A percentile compares a stretch with the other conserved stretches of the same genome.
phyloP scores from a whole-genome alignment of 2,888 invertebrate genomes.

The Maniola hyperantus region DNA sequence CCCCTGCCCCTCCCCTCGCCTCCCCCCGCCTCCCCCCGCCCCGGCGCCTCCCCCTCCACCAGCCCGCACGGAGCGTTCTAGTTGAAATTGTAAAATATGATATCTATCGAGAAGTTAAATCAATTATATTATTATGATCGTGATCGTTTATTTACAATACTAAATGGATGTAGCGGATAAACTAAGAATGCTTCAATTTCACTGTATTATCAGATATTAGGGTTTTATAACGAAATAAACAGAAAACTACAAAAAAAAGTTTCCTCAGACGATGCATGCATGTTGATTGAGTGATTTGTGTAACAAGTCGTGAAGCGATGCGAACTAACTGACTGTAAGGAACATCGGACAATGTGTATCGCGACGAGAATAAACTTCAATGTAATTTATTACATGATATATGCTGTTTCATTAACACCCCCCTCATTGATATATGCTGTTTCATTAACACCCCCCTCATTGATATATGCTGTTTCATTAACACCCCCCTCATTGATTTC shows the following conservation, averaged over 20 bases:
- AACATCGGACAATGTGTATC: slow-evolving; percentile 78
- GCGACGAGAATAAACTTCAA: slow-evolving; percentile 81
- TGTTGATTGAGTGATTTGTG: slow-evolving; percentile 76
- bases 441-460: background rate
- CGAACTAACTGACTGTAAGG: slow-evolving; percentile 53
- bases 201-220: slow-evolving; percentile 76
- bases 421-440: background rate
- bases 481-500: background rate
- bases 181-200: slow-evolving; percentile 79
- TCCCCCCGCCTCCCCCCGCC: slow-evolving; percentile 35
- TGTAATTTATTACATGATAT: slow-evolving; percentile 76
- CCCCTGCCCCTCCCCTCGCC: slow-evolving; percentile 56
- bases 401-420: background rate
- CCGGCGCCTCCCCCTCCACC: slow-evolving; percentile 9
- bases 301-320: slow-evolving; percentile 72
- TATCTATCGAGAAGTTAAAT: slow-evolving; percentile 68
- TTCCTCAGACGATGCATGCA: slow-evolving; percentile 69
- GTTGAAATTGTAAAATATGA: slow-evolving; percentile 74
- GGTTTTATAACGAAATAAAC: slow-evolving; percentile 73
- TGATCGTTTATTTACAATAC: slow-evolving; percentile 78
- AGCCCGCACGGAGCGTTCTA: slow-evolving; percentile 70
- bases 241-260: slow-evolving; percentile 57
- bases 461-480: background rate
- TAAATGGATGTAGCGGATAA: slow-evolving; percentile 77
- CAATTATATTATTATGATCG: slow-evolving; percentile 76